A percentile compares a stretch with the other conserved stretches of the same genome.
Conservation (phyloP, 2,113 vertebrate genomes). For the Arenaria interpres region DNA sequence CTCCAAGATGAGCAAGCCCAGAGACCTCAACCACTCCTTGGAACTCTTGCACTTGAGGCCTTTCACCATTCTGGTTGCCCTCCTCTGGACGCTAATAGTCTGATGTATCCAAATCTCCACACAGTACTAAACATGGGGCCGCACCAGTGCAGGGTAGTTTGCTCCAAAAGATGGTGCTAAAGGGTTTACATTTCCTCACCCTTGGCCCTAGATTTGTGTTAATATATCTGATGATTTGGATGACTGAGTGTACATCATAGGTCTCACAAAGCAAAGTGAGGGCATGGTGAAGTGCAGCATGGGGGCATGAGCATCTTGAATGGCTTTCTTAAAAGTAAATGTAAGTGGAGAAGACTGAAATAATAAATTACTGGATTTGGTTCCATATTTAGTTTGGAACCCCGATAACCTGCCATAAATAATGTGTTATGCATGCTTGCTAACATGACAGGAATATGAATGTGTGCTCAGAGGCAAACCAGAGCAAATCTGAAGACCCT, state of each 20-base stretch:
- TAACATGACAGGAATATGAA: neutral
- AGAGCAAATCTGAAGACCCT: neutral
- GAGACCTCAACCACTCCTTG: rapidly evolving
- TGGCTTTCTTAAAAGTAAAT: neutral
- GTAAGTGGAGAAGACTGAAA: neutral
- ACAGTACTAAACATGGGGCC: rapidly evolving
- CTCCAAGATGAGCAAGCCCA: neutral
- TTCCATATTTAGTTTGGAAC: neutral
- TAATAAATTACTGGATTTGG: neutral
- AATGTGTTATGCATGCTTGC: neutral
- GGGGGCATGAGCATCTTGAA: neutral
- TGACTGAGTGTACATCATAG: rapidly evolving
- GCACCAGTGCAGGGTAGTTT: neutral
- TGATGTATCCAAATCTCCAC: neutral
- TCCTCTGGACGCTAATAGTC: neutral
- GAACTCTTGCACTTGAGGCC: neutral
- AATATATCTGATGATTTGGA: neutral
- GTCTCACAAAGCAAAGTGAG: neutral
- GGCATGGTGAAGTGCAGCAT: neutral
- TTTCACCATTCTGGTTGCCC: neutral
- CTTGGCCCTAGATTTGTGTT: neutral
- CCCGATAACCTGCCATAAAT: neutral
- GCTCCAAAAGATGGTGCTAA: neutral
- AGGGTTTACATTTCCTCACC: neutral
- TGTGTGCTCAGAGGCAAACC: neutral